Conservation (phyloP, 2,113 vertebrate species). For the Plecturocebus donacophilus region DNA sequence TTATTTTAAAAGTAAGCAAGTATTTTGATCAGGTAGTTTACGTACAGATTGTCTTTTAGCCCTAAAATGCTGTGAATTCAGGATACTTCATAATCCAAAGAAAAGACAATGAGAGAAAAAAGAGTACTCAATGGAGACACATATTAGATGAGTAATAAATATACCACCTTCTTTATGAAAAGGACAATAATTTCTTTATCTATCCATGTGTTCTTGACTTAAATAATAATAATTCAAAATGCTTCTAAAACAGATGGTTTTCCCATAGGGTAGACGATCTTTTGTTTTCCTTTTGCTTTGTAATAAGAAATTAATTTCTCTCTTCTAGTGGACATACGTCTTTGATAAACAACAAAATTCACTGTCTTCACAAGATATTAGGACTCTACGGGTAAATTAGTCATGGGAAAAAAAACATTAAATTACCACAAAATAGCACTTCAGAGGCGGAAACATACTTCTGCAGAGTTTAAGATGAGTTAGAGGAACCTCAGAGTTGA, state of each 20-base stretch:
- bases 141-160: background rate
- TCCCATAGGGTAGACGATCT: background rate
- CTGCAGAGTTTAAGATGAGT: background rate
- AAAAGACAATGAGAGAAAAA: background rate
- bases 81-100: background rate
- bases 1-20: background rate
- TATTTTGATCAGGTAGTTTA: background rate
- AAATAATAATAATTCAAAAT: background rate
- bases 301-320: constrained; percentile 41
- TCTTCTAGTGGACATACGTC: background rate
- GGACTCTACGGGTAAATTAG: background rate
- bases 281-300: background rate
- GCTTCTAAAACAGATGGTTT: background rate
- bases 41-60: background rate
- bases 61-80: background rate
- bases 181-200: background rate
- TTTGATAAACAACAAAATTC: constrained; percentile 8
- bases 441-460: background rate
- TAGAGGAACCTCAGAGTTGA: background rate
- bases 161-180: background rate
- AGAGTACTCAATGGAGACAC: background rate
- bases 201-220: background rate
- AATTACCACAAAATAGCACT: background rate
- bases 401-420: background rate
- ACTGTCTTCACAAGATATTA: background rate